Percentiles rank a stretch among this genome's conserved stretches.
Evolutionary conservation across 2,888 invertebrate genomes (phyloP).

Genomic region (Drosophila antonietae): DNA sequence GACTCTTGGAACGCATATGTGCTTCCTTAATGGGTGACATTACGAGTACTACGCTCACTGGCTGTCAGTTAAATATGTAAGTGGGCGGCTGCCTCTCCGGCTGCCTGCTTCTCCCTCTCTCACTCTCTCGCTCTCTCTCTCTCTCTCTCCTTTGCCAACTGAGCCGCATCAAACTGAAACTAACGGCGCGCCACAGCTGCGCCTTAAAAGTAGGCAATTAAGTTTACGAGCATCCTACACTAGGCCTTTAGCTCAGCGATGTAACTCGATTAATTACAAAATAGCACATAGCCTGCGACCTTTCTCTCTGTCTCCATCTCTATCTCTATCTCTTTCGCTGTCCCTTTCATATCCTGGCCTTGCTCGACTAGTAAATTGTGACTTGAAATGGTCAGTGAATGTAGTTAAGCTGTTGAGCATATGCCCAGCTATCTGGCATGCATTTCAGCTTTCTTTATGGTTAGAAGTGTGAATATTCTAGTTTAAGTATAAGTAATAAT

Average conservation of each 20-base stretch:
- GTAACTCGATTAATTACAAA: slow-evolving; percentile 66
- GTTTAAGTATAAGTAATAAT: background rate
- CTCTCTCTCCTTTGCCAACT: slow-evolving; percentile 11
- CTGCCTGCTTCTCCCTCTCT: background rate
- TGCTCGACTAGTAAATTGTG: slow-evolving; percentile 19
- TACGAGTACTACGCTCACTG: slow-evolving; percentile 41
- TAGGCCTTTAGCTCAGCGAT: slow-evolving; percentile 23
- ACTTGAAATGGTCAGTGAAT: slow-evolving; percentile 9
- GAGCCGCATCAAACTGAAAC: slow-evolving; percentile 51
- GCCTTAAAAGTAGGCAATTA: slow-evolving; percentile 71
- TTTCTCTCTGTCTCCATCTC: background rate
- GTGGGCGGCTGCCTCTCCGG: background rate
- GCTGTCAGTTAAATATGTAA: slow-evolving; percentile 20
- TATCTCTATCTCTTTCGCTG: background rate
- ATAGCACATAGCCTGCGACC: slow-evolving; percentile 28
- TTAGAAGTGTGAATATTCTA: background rate
- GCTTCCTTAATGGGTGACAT: slow-evolving; percentile 72
- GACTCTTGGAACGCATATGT: slow-evolving; percentile 48
- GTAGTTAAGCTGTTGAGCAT: slow-evolving; percentile 8
- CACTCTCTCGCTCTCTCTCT: slow-evolving; percentile 1
- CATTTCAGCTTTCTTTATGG: slow-evolving; percentile 3
- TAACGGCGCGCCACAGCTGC: slow-evolving; percentile 62
- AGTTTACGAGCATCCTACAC: slow-evolving; percentile 68
- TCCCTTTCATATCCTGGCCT: slow-evolving; percentile 21
- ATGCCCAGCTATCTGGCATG: background rate